phyloP scores from a whole-genome alignment of 2,113 vertebrate genomes.

The Serinus canaria region DNA sequence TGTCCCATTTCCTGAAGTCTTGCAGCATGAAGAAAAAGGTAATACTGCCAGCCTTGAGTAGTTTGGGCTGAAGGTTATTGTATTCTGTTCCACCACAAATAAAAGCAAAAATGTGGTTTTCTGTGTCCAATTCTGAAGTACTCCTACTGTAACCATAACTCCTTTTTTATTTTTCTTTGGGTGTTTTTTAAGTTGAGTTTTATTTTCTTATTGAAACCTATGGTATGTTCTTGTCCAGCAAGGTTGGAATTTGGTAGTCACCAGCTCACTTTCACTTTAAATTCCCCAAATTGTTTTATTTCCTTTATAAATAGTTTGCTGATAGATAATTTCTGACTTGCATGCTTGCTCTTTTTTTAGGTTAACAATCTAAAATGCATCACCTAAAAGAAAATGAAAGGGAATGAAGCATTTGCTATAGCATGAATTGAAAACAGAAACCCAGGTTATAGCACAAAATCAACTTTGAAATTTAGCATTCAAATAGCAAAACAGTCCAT shows the following conservation, averaged over 20 bases:
- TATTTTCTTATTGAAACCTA: neutral
- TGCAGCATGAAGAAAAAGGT: constrained; percentile 49
- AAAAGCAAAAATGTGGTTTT: constrained; percentile 36
- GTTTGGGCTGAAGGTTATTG: constrained; percentile 5
- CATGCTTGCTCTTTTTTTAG: neutral
- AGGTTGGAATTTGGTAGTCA: neutral
- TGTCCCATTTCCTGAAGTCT: neutral
- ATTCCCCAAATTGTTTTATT: neutral
- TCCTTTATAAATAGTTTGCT: neutral
- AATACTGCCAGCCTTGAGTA: constrained; percentile 8
- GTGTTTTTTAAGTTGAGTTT: neutral
- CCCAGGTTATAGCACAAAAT: neutral
- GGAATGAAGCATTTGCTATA: neutral
- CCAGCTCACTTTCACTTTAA: neutral
- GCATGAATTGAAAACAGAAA: neutral
- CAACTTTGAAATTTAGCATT: neutral
- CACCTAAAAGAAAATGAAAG: neutral
- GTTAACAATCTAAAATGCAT: neutral
- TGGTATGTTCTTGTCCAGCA: neutral
- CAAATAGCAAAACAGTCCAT: neutral
- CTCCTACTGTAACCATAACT: neutral
- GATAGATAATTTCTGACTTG: neutral
- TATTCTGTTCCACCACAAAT: constrained; percentile 44
- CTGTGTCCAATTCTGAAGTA: constrained; percentile 35
- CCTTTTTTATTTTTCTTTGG: neutral